These are phyloP conservation scores for Cossypha heuglini DNA, from an alignment of 2,797 vertebrate genomes.

Conservation along the genomic window DNA sequence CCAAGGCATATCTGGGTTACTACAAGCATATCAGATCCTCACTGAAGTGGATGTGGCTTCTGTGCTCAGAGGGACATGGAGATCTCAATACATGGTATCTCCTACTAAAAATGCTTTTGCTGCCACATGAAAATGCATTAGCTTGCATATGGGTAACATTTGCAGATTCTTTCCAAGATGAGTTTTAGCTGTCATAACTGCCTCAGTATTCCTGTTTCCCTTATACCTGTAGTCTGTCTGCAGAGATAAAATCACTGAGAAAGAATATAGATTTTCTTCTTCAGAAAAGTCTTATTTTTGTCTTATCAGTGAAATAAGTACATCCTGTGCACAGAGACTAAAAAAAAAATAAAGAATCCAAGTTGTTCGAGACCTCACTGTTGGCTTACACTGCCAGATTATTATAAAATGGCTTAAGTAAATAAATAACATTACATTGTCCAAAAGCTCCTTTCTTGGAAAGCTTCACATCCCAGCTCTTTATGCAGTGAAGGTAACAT, in stretches of 20 bases:
- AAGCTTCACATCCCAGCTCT: background rate
- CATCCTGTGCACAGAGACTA: background rate
- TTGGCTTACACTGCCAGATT: background rate
- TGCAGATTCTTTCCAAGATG: background rate
- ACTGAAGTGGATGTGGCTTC: background rate
- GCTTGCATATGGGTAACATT: background rate
- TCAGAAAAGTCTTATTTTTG: conserved; percentile 4
- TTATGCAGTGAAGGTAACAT: background rate
- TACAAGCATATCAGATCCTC: background rate
- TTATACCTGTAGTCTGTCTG: conserved; percentile 2
- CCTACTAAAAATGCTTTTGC: background rate
- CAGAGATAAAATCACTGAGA: background rate
- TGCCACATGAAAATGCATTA: background rate
- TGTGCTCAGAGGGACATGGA: background rate
- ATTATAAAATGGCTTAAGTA: conserved; percentile 59
- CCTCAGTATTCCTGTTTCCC: background rate
- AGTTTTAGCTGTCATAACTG: background rate
- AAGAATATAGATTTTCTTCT: background rate
- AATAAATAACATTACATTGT: conserved; percentile 32
- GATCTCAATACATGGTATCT: background rate
- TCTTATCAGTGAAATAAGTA: conserved; percentile 33
- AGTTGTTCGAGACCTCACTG: background rate
- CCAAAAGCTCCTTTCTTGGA: conserved; percentile 23
- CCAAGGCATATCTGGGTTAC: background rate
- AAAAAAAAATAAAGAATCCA: background rate